Percentiles rank a stretch among this genome's conserved stretches.
phyloP scores from a whole-genome alignment of 2,113 vertebrate species.

The Dromiciops gliroides region DNA sequence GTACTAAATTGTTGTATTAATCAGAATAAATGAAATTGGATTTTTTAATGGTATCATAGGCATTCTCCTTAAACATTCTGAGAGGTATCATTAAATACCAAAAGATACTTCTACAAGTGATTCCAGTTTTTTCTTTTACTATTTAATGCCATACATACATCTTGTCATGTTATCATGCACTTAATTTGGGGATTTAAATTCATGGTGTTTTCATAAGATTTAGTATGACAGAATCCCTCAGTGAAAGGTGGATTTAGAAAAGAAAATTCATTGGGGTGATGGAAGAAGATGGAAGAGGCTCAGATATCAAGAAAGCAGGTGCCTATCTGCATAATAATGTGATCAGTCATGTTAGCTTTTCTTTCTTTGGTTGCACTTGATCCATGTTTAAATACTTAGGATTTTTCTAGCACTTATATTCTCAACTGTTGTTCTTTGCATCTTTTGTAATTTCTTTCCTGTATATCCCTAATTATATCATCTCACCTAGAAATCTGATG shows the following conservation, averaged over 20 bases:
- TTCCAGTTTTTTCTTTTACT: neutral
- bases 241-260: neutral
- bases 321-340: neutral
- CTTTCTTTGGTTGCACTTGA: neutral
- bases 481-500: slow-evolving; percentile 51
- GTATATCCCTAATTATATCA: neutral
- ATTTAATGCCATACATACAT: neutral
- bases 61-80: neutral
- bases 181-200: neutral
- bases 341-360: neutral
- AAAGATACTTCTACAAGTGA: neutral
- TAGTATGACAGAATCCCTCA: neutral
- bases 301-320: neutral
- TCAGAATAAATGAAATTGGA: neutral
- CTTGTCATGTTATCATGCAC: neutral
- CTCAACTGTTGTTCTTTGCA: neutral
- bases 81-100: neutral
- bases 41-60: neutral
- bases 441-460: slow-evolving; percentile 42
- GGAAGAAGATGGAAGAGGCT: neutral
- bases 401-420: slow-evolving; percentile 6
- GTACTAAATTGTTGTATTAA: neutral
- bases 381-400: neutral
- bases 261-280: neutral
- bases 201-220: neutral